Evolutionary conservation across 2,113 vertebrate genomes (phyloP).

Genomic region (Podarcis cretensis): DNA sequence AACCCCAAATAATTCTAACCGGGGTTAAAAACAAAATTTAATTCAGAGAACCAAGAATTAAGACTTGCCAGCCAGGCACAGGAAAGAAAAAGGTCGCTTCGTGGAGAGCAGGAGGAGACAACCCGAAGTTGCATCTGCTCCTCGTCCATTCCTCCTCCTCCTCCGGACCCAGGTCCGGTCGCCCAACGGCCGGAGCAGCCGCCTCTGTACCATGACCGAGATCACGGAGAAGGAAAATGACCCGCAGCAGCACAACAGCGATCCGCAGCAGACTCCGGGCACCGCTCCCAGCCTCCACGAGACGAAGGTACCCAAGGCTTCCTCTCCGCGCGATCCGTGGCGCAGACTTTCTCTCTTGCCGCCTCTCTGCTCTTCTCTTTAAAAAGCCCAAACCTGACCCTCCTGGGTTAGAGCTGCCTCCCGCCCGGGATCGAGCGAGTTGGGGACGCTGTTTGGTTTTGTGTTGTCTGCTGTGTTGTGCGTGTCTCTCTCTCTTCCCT

Average conservation of each 20-base stretch:
- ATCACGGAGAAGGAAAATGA: conserved; percentile 85
- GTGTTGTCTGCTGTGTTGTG: no score
- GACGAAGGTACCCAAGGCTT: conserved; percentile 80
- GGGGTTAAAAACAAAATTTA: background rate
- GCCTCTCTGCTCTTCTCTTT: background rate
- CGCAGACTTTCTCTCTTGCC: background rate
- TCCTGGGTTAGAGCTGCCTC: background rate
- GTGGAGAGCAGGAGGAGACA: background rate
- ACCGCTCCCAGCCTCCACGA: conserved; percentile 80
- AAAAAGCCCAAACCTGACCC: no score
- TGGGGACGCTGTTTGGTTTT: background rate
- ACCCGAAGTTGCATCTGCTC: background rate
- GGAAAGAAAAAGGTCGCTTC: no score
- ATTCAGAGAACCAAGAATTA: background rate
- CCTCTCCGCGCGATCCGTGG: no score
- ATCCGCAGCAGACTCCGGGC: conserved; percentile 77
- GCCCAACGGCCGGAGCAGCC: background rate
- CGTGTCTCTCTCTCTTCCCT: background rate
- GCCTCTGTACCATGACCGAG: conserved; percentile 76
- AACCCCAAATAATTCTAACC: background rate
- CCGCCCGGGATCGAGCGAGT: background rate
- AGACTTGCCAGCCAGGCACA: background rate
- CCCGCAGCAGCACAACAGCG: conserved; percentile 74
- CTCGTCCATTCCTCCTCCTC: background rate
- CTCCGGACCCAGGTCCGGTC: background rate